A percentile compares a stretch with the other conserved stretches of the same genome.
These are phyloP conservation scores for Diadophis punctatus DNA, from an alignment of 2,113 vertebrate genomes.

Conservation along the genomic window DNA sequence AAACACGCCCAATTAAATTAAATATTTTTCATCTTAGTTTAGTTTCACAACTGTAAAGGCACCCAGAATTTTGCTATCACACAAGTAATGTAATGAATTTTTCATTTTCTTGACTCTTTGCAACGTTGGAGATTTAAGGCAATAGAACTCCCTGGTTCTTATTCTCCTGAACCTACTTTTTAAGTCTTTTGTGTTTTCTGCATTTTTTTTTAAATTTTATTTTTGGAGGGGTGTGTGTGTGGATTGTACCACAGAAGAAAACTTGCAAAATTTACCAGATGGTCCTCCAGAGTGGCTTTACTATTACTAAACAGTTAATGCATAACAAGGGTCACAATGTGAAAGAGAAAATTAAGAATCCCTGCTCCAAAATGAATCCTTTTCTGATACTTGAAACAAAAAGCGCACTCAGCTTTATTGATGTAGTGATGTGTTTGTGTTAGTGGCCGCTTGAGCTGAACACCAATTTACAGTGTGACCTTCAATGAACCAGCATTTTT, in stretches of 20 bases:
- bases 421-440: conserved; percentile 13
- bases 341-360: background rate
- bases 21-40: background rate
- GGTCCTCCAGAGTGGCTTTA: background rate
- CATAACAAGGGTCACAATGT: background rate
- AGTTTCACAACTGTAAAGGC: background rate
- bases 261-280: background rate
- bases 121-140: background rate
- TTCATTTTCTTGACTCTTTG: background rate
- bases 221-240: background rate
- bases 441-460: conserved; percentile 9
- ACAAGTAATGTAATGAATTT: background rate
- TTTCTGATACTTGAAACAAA: background rate
- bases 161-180: background rate
- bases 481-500: conserved; percentile 25
- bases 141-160: background rate
- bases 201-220: background rate
- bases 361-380: background rate
- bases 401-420: conserved; percentile 22
- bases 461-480: conserved; percentile 26
- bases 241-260: background rate
- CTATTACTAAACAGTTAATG: background rate
- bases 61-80: background rate
- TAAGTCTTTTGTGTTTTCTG: background rate
- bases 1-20: background rate